Percentiles rank a stretch among this genome's conserved stretches.
phyloP scores from a whole-genome alignment of 2,888 invertebrate species.

The Chloroclystis v-ata region DNA sequence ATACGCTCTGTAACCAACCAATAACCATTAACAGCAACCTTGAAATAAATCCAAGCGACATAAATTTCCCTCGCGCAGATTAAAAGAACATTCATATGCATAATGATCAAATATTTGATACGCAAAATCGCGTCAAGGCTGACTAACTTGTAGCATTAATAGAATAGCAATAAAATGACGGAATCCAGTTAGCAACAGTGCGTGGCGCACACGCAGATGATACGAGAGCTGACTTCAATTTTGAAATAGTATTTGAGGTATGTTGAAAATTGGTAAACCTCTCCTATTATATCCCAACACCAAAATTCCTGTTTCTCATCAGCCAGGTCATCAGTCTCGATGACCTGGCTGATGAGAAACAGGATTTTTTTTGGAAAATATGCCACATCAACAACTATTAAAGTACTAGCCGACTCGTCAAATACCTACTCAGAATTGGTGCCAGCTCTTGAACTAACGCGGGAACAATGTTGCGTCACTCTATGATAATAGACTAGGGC shows the following conservation, averaged over 20 bases:
- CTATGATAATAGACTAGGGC: neutral
- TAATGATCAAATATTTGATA: neutral
- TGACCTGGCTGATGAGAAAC: no score
- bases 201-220: slow-evolving; percentile 7
- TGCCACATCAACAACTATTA: no score
- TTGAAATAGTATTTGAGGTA: no score
- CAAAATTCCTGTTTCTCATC: no score
- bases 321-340: no score
- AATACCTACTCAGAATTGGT: no score
- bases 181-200: slow-evolving; percentile 13
- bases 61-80: neutral
- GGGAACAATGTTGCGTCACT: slow-evolving; percentile 10
- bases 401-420: no score
- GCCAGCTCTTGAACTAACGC: no score
- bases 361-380: no score
- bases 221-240: no score
- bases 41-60: neutral
- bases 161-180: slow-evolving; percentile 7
- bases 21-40: neutral
- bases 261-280: no score
- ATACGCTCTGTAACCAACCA: neutral
- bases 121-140: neutral
- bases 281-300: no score
- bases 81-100: neutral
- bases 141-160: slow-evolving; percentile 7